Evolutionary conservation across 2,888 invertebrate species (phyloP).

Genomic region (Gisinianus flammeolus): DNA sequence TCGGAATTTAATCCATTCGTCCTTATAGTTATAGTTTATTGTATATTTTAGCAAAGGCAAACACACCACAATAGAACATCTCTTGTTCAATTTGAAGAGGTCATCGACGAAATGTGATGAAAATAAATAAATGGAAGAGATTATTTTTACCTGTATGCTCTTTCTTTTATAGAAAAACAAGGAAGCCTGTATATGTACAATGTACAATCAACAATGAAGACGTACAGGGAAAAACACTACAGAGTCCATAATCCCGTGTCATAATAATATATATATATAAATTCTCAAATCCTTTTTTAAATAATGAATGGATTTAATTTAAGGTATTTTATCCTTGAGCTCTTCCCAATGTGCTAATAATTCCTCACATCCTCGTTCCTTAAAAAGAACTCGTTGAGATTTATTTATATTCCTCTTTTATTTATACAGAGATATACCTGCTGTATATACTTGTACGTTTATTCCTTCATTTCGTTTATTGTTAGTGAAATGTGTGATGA

Average conservation of each 20-base stretch:
- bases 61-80: too few species aligned
- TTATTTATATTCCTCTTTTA: too few species aligned
- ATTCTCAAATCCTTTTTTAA: neutral
- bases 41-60: too few species aligned
- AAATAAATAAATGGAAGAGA: neutral
- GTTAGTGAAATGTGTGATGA: neutral
- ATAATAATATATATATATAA: neutral
- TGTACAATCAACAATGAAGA: too few species aligned
- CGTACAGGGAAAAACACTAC: too few species aligned
- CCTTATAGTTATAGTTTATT: too few species aligned
- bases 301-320: neutral
- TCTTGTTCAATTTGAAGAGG: too few species aligned
- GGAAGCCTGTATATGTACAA: too few species aligned
- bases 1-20: too few species aligned
- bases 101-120: neutral
- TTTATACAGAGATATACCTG: too few species aligned
- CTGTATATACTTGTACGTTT: neutral
- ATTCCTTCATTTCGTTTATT: neutral
- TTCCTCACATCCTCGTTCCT: neutral
- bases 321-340: slow-evolving; percentile 2
- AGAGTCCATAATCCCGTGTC: neutral
- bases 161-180: too few species aligned
- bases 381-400: too few species aligned
- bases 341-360: neutral
- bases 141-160: neutral